Percentiles rank a stretch among this genome's conserved stretches.
Evolutionary conservation across 2,888 invertebrate species (phyloP).

Genomic region (Gerris lacustris): DNA sequence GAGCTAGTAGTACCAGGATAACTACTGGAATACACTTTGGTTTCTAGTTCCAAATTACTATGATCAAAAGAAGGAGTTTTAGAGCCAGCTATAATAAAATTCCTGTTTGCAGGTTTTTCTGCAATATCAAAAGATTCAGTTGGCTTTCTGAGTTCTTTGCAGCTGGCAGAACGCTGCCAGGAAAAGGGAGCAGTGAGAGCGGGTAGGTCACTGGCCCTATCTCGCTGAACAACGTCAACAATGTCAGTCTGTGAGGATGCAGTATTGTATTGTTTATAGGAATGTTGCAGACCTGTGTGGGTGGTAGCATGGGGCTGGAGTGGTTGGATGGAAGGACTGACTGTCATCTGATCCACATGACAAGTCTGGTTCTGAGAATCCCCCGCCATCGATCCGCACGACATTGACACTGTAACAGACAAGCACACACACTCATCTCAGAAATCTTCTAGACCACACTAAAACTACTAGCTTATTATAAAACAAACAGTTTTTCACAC

Average conservation of each 20-base stretch:
- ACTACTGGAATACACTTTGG: constrained; percentile 71
- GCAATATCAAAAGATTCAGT: constrained; percentile 20
- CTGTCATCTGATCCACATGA: constrained; percentile 48
- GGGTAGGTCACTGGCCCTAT: constrained; percentile 16
- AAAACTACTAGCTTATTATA: too few relatives aligned
- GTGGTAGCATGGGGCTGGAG: constrained; percentile 36
- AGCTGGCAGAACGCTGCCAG: constrained; percentile 71
- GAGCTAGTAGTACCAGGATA: constrained; percentile 68
- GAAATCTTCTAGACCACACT: too few relatives aligned
- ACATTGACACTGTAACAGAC: constrained; percentile 34
- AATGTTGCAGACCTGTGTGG: constrained; percentile 27
- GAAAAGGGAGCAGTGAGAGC: constrained; percentile 35
- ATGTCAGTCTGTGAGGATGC: constrained; percentile 31
- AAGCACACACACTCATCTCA: neutral
- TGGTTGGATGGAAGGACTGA: constrained; percentile 38
- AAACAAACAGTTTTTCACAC: too few relatives aligned
- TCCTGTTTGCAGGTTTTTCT: constrained; percentile 46
- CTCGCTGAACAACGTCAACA: constrained; percentile 27
- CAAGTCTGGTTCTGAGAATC: constrained; percentile 37
- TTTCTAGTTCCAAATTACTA: constrained; percentile 53
- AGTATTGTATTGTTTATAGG: constrained; percentile 27
- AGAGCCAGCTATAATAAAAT: constrained; percentile 48
- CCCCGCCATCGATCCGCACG: constrained; percentile 36
- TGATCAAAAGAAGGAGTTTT: constrained; percentile 50
- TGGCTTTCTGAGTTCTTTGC: constrained; percentile 50